Evolutionary conservation across 2,888 invertebrate genomes (phyloP), one percentile per base, ranked within the genome.

Genomic region (Amphipoea oculea): DNA sequence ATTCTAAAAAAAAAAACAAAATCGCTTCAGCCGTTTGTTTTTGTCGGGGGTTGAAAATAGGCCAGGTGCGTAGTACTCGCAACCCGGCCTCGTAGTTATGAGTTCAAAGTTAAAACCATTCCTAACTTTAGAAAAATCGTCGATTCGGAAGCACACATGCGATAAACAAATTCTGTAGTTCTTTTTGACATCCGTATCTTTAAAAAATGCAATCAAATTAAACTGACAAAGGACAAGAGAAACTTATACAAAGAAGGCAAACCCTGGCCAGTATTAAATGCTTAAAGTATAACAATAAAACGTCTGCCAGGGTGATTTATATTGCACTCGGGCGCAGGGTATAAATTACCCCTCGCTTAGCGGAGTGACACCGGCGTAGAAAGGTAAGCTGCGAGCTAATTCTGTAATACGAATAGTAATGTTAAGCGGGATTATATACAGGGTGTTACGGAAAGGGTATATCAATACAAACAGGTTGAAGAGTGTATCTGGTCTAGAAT

Each of bases 261-360:
- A 54, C 48, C 40, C 57, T 48, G 57, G 69, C 66, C 48, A 71
- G 78, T 82, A 86, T 73, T 88, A 82, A 79, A 75, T 72, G 63
- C 69, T 78, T 72, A 60, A 77, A 84, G 62, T 63, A 63, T 71
- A 70, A 77, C 70, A 85, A 72, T 73, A 73, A 74, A 82, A 74
- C n/a, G 74, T 74, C 78, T 60, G 17, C 36, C 48, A 5, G 60
- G 6, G 54, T 76, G 82, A 88, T 88, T 89, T 87, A 89, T 86
- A 71, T 71, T 86, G 89, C 89, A 83, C 78, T 81, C 76, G 74
- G 81, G 57, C 79, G 84, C 73, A 89, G 7, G 68, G 79, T 81
- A 86, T 87, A 89, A 81, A 89, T 87, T 83, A 79, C 69, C 62
- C 65, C 69, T 74, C 29, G 66, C 63, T 75, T 74, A 79, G 76